A percentile compares a stretch with the other conserved stretches of the same genome.
These are phyloP conservation scores for Mimachlamys varia DNA, from an alignment of 2,888 invertebrate species.

Conservation along the genomic window DNA sequence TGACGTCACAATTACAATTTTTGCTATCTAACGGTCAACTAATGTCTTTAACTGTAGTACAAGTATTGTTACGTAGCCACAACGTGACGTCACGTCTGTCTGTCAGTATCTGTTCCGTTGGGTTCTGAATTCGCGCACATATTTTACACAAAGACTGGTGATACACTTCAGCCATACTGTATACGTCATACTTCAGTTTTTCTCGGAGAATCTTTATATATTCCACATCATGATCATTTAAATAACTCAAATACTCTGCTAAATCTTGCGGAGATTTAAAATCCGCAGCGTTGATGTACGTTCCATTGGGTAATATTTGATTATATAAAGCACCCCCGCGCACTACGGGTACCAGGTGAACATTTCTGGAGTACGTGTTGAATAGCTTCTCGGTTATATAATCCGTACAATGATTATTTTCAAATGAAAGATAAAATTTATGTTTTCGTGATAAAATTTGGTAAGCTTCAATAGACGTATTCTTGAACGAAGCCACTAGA, in stretches of 20 bases:
- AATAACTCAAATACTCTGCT: background rate
- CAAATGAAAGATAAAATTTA: slow-evolving; percentile 7
- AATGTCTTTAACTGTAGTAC: background rate
- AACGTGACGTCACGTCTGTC: background rate
- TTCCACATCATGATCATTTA: background rate
- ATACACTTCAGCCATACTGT: background rate
- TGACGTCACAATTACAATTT: background rate
- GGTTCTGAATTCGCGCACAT: background rate
- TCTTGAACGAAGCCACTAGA: background rate
- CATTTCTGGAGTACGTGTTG: background rate
- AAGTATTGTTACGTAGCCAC: background rate
- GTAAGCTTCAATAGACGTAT: background rate
- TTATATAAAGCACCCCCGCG: background rate
- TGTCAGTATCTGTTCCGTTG: background rate
- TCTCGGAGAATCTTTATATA: background rate
- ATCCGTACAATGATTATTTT: slow-evolving; percentile 8
- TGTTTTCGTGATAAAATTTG: background rate
- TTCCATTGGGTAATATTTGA: background rate
- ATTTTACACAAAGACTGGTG: background rate
- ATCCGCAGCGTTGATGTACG: background rate
- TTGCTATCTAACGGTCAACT: background rate
- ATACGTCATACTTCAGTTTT: background rate
- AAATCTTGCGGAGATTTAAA: slow-evolving; percentile 10
- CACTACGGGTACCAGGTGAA: background rate
- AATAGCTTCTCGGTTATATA: background rate